Evolutionary conservation across 2,888 invertebrate species (phyloP), one percentile per base, ranked within the genome.

Genomic region (Napeogenes sylphis): DNA sequence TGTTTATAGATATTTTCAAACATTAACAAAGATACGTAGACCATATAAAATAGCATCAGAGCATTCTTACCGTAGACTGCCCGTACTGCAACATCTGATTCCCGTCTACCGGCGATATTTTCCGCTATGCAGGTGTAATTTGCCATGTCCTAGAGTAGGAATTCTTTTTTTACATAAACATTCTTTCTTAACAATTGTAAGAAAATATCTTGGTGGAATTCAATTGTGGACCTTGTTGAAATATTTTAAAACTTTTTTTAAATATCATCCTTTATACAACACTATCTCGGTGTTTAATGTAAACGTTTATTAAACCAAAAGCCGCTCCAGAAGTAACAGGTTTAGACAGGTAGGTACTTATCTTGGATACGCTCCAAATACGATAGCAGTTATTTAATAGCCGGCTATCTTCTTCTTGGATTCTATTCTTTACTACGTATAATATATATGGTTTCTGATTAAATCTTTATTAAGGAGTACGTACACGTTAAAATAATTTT

Each of bases 101-200:
- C 92, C 58, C 98, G 91, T 67, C 94, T 94, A 4, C 95, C 96
- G 3, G 97, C 98, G 67, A 97, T 94, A 85, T 98, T 98, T 84
- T 97, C 96, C 2, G 98, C 98, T 30, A 97, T 94, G 81, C 98
- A 98, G 35, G 97, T 97, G 87, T 98, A 98, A 92, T 98, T 98
- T 58, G 97, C 98, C 84, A 96, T 96, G 83, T 98, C 97, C 87
- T 94, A 91, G 8, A 46, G 46, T 68, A 70, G 57, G 51, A 38
- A 46, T 30, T 30, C 30, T 51, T 51, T 21, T n/a, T 51, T 51
- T 30, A 42, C 8, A 42, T 3, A 10, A 42, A 42, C 10, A 42
- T 42, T 42, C 8, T 3, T 12, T 42, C 10, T 10, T 8, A 42
- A 12, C 42, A 42, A 42, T 10, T 10, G 10, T 8, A 42, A 42